Evolutionary conservation across 2,888 invertebrate genomes (phyloP).

Genomic region (Dysmachus trigonus): DNA sequence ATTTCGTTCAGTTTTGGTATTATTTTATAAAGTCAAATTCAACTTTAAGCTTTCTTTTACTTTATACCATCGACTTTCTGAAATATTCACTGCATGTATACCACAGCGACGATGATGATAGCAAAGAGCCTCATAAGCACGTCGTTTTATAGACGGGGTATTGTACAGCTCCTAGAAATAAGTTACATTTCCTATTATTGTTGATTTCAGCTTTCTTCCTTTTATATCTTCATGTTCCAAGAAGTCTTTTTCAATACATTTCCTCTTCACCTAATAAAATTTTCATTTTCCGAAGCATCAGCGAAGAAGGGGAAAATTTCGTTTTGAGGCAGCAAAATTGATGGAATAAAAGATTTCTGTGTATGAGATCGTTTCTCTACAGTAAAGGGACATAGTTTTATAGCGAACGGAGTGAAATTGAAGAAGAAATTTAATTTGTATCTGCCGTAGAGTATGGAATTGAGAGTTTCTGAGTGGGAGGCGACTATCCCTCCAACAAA

Average conservation of each 20-base stretch:
- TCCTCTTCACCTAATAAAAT: slow-evolving; percentile 1
- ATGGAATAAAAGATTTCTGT: neutral
- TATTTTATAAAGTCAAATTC: neutral
- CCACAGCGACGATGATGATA: neutral
- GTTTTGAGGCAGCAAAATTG: neutral
- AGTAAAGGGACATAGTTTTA: neutral
- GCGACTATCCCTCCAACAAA: neutral
- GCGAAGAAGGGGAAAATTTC: neutral
- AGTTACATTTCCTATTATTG: slow-evolving; percentile 7
- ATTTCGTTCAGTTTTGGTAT: neutral
- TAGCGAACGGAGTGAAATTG: neutral
- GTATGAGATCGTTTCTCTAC: neutral
- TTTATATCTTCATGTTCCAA: neutral
- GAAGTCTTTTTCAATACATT: slow-evolving; percentile 1
- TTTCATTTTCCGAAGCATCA: neutral
- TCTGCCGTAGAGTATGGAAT: neutral
- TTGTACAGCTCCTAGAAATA: neutral
- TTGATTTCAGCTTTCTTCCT: neutral
- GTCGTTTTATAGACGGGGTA: neutral
- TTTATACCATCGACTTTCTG: neutral
- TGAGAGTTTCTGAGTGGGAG: neutral
- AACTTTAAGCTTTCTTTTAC: neutral
- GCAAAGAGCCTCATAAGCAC: neutral
- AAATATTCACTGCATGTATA: neutral
- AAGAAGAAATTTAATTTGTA: slow-evolving; percentile 12